phyloP scores from a whole-genome alignment of 2,797 vertebrate genomes.

The Furcifer pardalis region DNA sequence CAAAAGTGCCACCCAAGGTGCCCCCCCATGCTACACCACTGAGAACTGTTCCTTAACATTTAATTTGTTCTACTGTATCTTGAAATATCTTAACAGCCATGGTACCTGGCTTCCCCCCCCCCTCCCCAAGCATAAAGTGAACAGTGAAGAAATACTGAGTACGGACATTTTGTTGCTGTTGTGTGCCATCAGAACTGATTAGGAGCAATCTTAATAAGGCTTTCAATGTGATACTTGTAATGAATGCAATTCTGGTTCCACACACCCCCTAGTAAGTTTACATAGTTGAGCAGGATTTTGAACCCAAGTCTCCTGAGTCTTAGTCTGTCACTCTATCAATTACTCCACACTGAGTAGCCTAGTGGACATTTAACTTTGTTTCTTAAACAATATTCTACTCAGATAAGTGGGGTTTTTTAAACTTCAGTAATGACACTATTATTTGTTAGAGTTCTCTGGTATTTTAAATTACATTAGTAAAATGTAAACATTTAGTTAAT shows the following conservation, averaged over 20 bases:
- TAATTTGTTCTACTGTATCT: neutral
- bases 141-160: neutral
- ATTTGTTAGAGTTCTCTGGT: neutral
- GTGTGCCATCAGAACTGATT: too few species aligned
- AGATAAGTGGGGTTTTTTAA: neutral
- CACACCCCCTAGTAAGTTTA: too few species aligned
- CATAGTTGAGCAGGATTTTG: too few species aligned
- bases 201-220: too few species aligned
- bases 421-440: neutral
- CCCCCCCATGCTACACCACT: too few species aligned
- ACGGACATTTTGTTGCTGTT: too few species aligned
- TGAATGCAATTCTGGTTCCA: too few species aligned
- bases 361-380: neutral
- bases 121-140: neutral
- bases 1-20: too few species aligned
- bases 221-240: too few species aligned
- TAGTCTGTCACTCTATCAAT: too few species aligned
- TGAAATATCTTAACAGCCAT: neutral
- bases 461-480: neutral
- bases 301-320: too few species aligned
- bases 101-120: neutral
- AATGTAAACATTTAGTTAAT: neutral
- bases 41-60: conserved; percentile 14
- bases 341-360: neutral
- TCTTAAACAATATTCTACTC: too few species aligned